These are phyloP conservation scores for Megathymus violae DNA, from an alignment of 1,140 invertebrate genomes.

Conservation along the genomic window DNA sequence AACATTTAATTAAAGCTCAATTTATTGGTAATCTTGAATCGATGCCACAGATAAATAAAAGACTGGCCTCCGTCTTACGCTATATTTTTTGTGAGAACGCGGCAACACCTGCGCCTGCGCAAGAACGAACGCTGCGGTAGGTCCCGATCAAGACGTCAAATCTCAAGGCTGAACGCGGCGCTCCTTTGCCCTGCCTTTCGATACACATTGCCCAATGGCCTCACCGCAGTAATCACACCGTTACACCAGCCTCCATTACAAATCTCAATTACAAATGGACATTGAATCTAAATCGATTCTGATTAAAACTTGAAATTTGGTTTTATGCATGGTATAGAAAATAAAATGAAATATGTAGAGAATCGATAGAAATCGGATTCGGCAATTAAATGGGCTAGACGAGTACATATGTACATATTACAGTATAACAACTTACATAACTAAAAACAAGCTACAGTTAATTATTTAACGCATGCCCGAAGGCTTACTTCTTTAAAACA, in stretches of 20 bases:
- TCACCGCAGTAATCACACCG: constrained; percentile 50
- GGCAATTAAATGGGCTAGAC: too few relatives aligned
- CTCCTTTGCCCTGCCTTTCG: constrained; percentile 65
- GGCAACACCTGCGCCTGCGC: constrained; percentile 78
- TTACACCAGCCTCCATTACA: constrained; percentile 53
- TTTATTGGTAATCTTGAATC: constrained; percentile 54
- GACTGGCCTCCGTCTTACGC: constrained; percentile 72
- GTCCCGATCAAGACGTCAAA: constrained; percentile 82
- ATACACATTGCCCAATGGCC: constrained; percentile 65
- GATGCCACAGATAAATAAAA: constrained; percentile 60
- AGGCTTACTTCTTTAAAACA: too few relatives aligned
- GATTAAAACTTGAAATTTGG: constrained; percentile 2
- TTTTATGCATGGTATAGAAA: background rate
- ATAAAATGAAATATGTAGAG: background rate
- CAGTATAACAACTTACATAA: too few relatives aligned
- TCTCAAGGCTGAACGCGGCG: constrained; percentile 73
- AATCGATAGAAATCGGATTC: too few relatives aligned
- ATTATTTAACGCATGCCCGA: too few relatives aligned
- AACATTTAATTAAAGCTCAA: constrained; percentile 61
- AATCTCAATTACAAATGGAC: constrained; percentile 22
- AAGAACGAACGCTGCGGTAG: constrained; percentile 74
- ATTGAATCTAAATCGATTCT: constrained; percentile 1
- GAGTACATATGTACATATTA: too few relatives aligned
- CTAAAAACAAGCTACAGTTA: too few relatives aligned
- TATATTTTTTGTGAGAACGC: constrained; percentile 66